Percentiles rank a stretch among this genome's conserved stretches.
Evolutionary conservation across 1,140 invertebrate genomes (phyloP).

Genomic region (Cylas formicarius): DNA sequence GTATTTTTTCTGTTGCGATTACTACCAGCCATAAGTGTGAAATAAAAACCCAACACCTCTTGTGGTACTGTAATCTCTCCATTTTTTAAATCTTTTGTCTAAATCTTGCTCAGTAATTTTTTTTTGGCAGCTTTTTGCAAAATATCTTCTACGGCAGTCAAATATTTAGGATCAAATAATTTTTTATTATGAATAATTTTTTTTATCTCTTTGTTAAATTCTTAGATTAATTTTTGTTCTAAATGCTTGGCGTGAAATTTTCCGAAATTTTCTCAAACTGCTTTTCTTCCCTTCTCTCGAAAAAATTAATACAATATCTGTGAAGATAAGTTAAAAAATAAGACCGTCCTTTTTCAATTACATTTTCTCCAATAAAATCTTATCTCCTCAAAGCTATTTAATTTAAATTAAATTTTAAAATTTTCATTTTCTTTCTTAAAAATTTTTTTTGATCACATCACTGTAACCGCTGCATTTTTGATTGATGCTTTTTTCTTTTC

Average conservation of each 20-base stretch:
- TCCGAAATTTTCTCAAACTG: background rate
- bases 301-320: constrained; percentile 13
- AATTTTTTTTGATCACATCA: constrained; percentile 9
- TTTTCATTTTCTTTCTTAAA: background rate
- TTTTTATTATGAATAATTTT: constrained; percentile 21
- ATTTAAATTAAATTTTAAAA: background rate
- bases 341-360: constrained; percentile 13
- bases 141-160: constrained; percentile 27
- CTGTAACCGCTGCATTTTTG: constrained; percentile 4
- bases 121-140: background rate
- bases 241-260: constrained; percentile 15
- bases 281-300: background rate
- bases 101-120: constrained; percentile 24
- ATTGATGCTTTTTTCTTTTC: constrained; percentile 28
- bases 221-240: constrained; percentile 3
- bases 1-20: constrained; percentile 7
- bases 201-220: constrained; percentile 15
- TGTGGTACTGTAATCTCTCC: constrained; percentile 23
- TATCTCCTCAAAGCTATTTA: background rate
- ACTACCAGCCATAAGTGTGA: constrained; percentile 8
- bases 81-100: constrained; percentile 18
- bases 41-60: constrained; percentile 8
- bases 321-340: constrained; percentile 20
- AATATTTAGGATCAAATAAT: constrained; percentile 19
- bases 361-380: constrained; percentile 7